Evolutionary conservation across 2,888 invertebrate species (phyloP), one percentile per base, ranked within the genome.

Genomic region (Eupithecia tripunctaria): DNA sequence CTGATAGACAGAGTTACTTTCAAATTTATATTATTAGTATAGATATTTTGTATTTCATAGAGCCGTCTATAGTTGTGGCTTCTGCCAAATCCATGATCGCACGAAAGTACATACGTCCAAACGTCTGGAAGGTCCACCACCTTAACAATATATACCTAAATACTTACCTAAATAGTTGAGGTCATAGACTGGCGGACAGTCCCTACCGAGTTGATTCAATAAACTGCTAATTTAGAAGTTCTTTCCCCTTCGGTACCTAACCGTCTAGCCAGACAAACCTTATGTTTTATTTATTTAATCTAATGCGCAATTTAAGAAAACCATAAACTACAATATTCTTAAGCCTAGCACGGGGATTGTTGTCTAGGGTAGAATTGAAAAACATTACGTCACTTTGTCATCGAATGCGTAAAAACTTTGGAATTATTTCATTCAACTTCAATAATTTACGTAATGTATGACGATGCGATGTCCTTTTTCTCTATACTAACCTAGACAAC

Each of bases 221-320:
- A 47, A 47, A 47, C 47, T 47, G n/a, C 47, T n/a, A 47, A 47
- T 47, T 47, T 47, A 47, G n/a, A n/a, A n/a, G 47, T 47, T 47
- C 8, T 47, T 8, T n/a, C 47, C 47, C n/a, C 47, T 47, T 47
- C 7, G 10, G n/a, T 47, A 2, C 47, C 8, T 2, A 43, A 47
- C 14, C 43, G 43, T 47, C 43, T 47, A 47, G n/a, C 43, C 43
- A 47, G 43, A 43, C 38, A 4, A 32, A 32, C 38, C 14, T 41
- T 3, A 5, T 41, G 41, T 41, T 41, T 41, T 41, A 15, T 41
- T 41, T 4, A 43, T 15, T 41, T 38, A 41, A 41, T 10, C 43
- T 43, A 6, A 18, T 6, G 18, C 43, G 43, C 43, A 43, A 18
- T 43, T 43, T 15, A 15, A 5, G 10, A 41, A 41, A 15, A 41